Percentiles rank a stretch among this genome's conserved stretches.
These are phyloP conservation scores for Falcunculus frontatus DNA, from an alignment of 2,113 vertebrate species.

Conservation along the genomic window DNA sequence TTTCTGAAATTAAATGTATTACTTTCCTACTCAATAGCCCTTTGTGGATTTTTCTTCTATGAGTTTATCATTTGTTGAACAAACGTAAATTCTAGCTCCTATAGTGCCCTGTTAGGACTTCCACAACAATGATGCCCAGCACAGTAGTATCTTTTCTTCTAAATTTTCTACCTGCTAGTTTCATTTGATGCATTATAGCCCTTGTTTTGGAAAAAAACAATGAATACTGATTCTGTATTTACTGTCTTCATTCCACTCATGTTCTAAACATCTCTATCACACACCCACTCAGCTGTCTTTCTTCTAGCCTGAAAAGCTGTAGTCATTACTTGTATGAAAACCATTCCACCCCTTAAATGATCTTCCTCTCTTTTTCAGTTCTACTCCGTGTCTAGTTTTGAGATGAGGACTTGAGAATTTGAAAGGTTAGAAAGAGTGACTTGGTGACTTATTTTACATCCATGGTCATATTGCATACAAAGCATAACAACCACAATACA, in stretches of 20 bases:
- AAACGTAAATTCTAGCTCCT: background rate
- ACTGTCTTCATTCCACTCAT: background rate
- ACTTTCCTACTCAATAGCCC: background rate
- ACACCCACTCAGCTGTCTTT: background rate
- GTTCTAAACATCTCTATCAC: slow-evolving; percentile 3
- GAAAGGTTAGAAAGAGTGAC: background rate
- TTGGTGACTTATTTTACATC: background rate
- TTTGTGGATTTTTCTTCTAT: background rate
- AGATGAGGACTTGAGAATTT: background rate
- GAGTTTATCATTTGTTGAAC: background rate
- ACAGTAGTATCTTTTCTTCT: background rate
- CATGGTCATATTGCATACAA: background rate
- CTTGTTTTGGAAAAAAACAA: background rate
- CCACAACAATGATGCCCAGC: background rate
- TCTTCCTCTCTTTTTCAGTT: background rate
- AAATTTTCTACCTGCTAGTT: background rate
- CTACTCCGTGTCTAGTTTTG: background rate
- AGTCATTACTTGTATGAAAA: background rate
- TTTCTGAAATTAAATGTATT: background rate
- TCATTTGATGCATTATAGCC: background rate
- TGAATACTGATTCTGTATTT: background rate
- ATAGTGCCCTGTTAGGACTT: background rate
- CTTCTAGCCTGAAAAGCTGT: background rate
- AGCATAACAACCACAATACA: background rate
- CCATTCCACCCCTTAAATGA: background rate